These are phyloP conservation scores for Limnephilus auricula DNA, from an alignment of 2,888 invertebrate genomes.

Conservation along the genomic window DNA sequence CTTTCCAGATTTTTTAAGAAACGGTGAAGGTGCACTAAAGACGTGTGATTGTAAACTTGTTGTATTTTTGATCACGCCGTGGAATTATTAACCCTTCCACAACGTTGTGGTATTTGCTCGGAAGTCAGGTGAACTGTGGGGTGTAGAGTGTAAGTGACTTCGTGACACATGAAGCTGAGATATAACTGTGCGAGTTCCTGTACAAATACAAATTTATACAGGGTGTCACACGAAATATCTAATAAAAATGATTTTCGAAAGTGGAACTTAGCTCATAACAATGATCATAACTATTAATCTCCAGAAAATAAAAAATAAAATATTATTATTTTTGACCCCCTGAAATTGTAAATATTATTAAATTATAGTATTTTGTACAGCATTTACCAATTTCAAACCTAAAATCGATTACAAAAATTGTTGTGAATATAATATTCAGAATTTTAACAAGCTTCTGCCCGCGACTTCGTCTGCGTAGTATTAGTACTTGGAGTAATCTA, in stretches of 20 bases:
- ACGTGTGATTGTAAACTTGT: neutral
- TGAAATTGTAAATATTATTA: too few relatives aligned
- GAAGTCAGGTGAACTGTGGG: conserved; percentile 19
- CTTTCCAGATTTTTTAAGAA: neutral
- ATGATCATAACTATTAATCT: too few relatives aligned
- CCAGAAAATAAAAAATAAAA: too few relatives aligned
- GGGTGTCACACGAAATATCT: neutral
- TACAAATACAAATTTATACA: neutral
- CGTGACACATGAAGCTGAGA: conserved; percentile 17
- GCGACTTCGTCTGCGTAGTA: too few relatives aligned
- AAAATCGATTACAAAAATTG: too few relatives aligned
- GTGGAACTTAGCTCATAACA: too few relatives aligned
- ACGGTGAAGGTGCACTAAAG: neutral
- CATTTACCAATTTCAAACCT: too few relatives aligned
- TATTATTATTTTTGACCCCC: too few relatives aligned
- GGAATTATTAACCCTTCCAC: neutral
- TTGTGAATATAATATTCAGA: too few relatives aligned
- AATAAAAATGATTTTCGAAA: neutral
- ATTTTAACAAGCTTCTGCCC: too few relatives aligned
- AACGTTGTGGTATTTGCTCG: neutral
- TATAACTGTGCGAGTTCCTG: neutral
- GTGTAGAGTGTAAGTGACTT: conserved; percentile 17
- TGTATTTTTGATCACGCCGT: neutral
- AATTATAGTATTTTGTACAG: too few relatives aligned
- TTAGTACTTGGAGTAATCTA: too few relatives aligned